A percentile compares a stretch with the other conserved stretches of the same genome.
Conservation (phyloP, 2,797 vertebrate genomes). For the Toxotes lorentzi region DNA sequence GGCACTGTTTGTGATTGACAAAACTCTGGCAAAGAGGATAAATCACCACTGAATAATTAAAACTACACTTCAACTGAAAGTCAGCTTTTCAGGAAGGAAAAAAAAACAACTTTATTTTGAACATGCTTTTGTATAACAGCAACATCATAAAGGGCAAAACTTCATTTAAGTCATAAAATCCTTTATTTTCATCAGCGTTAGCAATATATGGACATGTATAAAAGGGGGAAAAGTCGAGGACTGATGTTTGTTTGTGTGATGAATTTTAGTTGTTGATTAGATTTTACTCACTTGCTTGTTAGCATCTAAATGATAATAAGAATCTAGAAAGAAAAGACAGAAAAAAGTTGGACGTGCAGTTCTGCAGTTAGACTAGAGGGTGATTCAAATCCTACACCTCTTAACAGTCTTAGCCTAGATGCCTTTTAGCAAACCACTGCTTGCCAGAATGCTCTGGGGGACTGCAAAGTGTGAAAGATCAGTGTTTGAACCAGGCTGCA, state of each 20-base stretch:
- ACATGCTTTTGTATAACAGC: background rate
- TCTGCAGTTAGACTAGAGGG: background rate
- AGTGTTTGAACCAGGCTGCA: no score
- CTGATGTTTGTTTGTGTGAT: background rate
- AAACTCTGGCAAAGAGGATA: slow-evolving; percentile 55
- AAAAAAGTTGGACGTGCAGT: background rate
- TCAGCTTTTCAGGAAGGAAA: background rate
- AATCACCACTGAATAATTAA: slow-evolving; percentile 30
- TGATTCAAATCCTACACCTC: background rate
- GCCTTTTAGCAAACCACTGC: background rate
- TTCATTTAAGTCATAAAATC: background rate
- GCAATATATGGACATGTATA: background rate
- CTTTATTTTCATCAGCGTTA: background rate
- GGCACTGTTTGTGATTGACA: slow-evolving; percentile 67
- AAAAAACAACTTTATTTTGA: background rate
- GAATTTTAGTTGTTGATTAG: no score
- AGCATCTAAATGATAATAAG: background rate
- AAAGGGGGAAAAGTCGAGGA: background rate
- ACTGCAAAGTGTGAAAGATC: no score
- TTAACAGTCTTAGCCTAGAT: background rate
- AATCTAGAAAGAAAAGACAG: background rate
- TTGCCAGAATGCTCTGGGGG: background rate
- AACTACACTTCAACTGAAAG: slow-evolving; percentile 21
- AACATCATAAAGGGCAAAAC: background rate
- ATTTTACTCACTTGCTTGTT: background rate